Percentiles rank a stretch among this genome's conserved stretches.
These are phyloP conservation scores for Eledone cirrhosa DNA, from an alignment of 2,888 invertebrate genomes.

Conservation along the genomic window DNA sequence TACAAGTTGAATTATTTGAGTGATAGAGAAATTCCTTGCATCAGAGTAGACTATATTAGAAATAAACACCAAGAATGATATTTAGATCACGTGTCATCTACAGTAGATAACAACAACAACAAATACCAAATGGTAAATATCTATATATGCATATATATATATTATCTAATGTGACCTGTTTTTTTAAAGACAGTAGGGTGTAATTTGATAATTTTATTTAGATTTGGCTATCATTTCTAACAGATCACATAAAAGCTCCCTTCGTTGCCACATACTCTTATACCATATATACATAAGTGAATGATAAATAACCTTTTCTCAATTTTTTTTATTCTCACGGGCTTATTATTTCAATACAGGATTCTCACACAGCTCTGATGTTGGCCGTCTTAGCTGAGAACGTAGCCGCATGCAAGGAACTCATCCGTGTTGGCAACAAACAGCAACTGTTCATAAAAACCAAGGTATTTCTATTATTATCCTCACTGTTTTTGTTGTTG, in stretches of 20 bases:
- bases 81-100: too few relatives aligned
- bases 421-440: constrained; percentile 83
- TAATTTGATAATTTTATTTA: not conserved
- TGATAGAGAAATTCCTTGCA: too few relatives aligned
- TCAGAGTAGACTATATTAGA: too few relatives aligned
- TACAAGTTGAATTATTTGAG: too few relatives aligned
- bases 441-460: constrained; percentile 79
- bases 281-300: too few relatives aligned
- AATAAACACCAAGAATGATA: too few relatives aligned
- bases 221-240: not conserved
- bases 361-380: constrained; percentile 91
- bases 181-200: not conserved
- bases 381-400: constrained; percentile 95
- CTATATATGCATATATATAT: not conserved
- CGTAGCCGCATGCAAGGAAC: constrained; percentile 92
- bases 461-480: constrained; percentile 50
- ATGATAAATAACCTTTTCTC: too few relatives aligned
- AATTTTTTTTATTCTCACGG: not conserved
- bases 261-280: too few relatives aligned
- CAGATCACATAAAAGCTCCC: too few relatives aligned
- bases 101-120: too few relatives aligned
- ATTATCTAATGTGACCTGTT: not conserved
- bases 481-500: not conserved
- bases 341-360: constrained; percentile 70
- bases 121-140: too few relatives aligned